Evolutionary conservation across 2,888 invertebrate genomes (phyloP), one percentile per base, ranked within the genome.

Genomic region (Cancer borealis): DNA sequence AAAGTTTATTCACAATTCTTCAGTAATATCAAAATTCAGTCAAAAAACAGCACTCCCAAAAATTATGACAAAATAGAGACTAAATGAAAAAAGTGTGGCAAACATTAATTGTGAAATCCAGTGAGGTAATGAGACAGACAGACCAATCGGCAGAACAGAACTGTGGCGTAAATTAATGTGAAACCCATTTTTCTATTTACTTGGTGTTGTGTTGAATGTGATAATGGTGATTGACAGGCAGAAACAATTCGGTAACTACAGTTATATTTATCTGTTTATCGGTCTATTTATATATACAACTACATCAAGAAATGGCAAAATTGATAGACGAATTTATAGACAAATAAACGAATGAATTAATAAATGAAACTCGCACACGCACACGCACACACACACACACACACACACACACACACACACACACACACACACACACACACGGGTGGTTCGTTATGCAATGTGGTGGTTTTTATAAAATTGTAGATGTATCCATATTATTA

Each of bases 131-230:
- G 79, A 39, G 39, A 30, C 79, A 30, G 30, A 10, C 79, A 30
- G 79, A 79, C 79, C 79, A 79, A 79, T 30, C 12, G 79, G 79
- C 30, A 30, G 26, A 30, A 79, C 30, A 30, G 6, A 30, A 79
- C 12, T 30, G 79, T 30, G 30, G 30, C 26, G 30, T 30, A 21
- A 26, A 79, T 79, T 79, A 79, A 79, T 79, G 79, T 79, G 30
- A 79, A 79, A 79, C 79, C 30, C 30, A 26, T 79, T 79, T 79
- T 30, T 8, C 21, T 30, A 79, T 79, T 79, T 79, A 79, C 79
- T 79, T 79, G 79, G 79, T 79, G 30, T 79, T 79, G 6, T 79
- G 79, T 79, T 79, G 10, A 79, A 79, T 26, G 79, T 30, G 79
- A 12, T 8, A 79, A 79, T 30, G 79, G 26, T 26, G 79, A 79